A percentile compares a stretch with the other conserved stretches of the same genome.
Evolutionary conservation across 2,888 invertebrate species (phyloP).

Genomic region (Micropterix aruncella): DNA sequence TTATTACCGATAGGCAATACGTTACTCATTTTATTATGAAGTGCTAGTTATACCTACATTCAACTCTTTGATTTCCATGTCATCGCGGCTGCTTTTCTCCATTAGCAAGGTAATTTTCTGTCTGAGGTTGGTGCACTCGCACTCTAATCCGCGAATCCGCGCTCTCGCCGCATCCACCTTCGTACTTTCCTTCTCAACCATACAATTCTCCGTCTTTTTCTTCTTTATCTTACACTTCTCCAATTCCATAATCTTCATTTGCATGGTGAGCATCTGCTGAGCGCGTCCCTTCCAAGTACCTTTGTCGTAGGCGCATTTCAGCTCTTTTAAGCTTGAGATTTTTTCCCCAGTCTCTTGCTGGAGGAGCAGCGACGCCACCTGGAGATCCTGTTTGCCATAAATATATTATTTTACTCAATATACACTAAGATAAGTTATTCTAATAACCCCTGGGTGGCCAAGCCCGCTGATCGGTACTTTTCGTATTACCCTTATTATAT

Average conservation of each 20-base stretch:
- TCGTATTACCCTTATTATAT: no score
- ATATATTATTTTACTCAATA: no score
- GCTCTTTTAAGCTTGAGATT: conserved; percentile 45
- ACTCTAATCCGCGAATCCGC: conserved; percentile 52
- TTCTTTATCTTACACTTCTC: conserved; percentile 41
- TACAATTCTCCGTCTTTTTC: conserved; percentile 17
- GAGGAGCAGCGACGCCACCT: conserved; percentile 18
- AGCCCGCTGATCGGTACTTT: no score
- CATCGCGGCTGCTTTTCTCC: conserved; percentile 49
- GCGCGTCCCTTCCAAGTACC: conserved; percentile 65
- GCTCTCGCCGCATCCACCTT: conserved; percentile 54
- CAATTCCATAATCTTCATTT: conserved; percentile 51
- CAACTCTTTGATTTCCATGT: conserved; percentile 45
- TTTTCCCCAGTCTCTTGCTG: conserved; percentile 64
- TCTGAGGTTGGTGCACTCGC: conserved; percentile 42
- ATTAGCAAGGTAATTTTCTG: conserved; percentile 43
- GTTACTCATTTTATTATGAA: no score
- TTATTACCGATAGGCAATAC: no score
- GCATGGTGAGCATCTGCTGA: conserved; percentile 56
- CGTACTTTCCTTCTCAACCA: conserved; percentile 4
- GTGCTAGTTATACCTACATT: no score
- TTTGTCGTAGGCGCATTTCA: conserved; percentile 39
- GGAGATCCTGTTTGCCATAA: conserved; percentile 6
- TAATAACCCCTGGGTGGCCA: no score
- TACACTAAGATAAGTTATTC: no score